These are phyloP conservation scores for Mormyrops boulengeri DNA, from an alignment of 2,797 vertebrate genomes.

Conservation along the genomic window DNA sequence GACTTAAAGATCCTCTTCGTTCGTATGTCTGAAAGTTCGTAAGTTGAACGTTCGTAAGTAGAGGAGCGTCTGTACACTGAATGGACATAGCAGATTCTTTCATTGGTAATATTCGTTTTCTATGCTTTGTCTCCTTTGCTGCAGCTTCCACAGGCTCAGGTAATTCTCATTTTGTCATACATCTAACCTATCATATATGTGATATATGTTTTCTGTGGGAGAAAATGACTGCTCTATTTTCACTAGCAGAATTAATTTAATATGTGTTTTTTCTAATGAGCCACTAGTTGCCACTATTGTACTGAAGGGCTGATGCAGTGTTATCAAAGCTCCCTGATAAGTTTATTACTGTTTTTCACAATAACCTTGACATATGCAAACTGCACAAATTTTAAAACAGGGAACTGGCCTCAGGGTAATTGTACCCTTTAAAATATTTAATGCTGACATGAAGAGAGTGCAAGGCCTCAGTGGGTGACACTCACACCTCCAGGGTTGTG, in stretches of 20 bases:
- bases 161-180: slow-evolving; percentile 60
- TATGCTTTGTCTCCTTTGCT: slow-evolving; percentile 33
- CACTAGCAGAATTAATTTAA: not conserved
- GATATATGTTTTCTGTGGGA: not conserved
- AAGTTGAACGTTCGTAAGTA: too few species aligned
- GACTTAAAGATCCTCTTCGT: too few species aligned
- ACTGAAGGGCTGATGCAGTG: not conserved
- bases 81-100: not conserved
- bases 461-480: not conserved
- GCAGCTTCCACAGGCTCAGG: slow-evolving; percentile 95
- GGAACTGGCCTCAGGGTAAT: slow-evolving; percentile 2
- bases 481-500: not conserved
- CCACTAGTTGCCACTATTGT: not conserved
- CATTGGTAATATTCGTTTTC: not conserved
- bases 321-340: slow-evolving; percentile 4
- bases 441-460: not conserved
- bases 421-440: slow-evolving; percentile 2
- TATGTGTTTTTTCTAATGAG: not conserved
- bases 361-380: slow-evolving; percentile 6
- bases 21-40: too few species aligned
- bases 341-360: not conserved
- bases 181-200: not conserved
- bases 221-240: not conserved
- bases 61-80: not conserved
- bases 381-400: not conserved